Percentiles rank a stretch among this genome's conserved stretches.
These are phyloP conservation scores for Manduca sexta DNA, from an alignment of 1,140 invertebrate genomes.

Conservation along the genomic window DNA sequence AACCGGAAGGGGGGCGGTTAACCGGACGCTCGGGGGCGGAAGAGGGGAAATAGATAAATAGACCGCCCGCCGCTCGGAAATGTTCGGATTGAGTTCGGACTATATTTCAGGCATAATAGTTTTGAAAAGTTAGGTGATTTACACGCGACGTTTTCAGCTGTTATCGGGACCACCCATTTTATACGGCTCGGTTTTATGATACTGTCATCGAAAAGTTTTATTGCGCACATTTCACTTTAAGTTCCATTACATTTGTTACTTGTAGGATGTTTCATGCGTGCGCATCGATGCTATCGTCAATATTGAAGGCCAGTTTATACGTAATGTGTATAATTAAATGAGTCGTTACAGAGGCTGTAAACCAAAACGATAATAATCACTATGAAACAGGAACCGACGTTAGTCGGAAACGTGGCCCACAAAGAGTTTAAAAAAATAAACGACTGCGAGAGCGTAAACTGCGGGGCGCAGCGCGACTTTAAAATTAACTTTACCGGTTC, in stretches of 20 bases:
- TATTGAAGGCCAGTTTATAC: no score
- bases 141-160: slow-evolving; percentile 60
- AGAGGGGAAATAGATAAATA: slow-evolving; percentile 73
- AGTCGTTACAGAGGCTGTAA: slow-evolving; percentile 20
- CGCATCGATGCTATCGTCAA: no score
- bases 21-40: slow-evolving; percentile 68
- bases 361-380: slow-evolving; percentile 38
- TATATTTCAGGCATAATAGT: slow-evolving; percentile 71
- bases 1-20: slow-evolving; percentile 72
- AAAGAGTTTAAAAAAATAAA: slow-evolving; percentile 54
- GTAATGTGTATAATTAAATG: slow-evolving; percentile 6
- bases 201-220: slow-evolving; percentile 46
- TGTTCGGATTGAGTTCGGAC: slow-evolving; percentile 70
- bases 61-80: slow-evolving; percentile 68
- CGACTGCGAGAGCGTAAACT: slow-evolving; percentile 44
- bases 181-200: slow-evolving; percentile 46
- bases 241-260: slow-evolving; percentile 29
- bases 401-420: slow-evolving; percentile 35
- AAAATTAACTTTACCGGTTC: slow-evolving; percentile 70
- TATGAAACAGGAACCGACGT: slow-evolving; percentile 36
- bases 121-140: slow-evolving; percentile 69
- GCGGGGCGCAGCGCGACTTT: slow-evolving; percentile 58
- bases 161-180: slow-evolving; percentile 45
- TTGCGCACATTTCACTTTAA: slow-evolving; percentile 39
- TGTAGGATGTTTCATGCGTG: slow-evolving; percentile 14